Percentiles rank a stretch among this genome's conserved stretches.
phyloP scores from a whole-genome alignment of 2,888 invertebrate genomes.

The Drosophila sordidula region DNA sequence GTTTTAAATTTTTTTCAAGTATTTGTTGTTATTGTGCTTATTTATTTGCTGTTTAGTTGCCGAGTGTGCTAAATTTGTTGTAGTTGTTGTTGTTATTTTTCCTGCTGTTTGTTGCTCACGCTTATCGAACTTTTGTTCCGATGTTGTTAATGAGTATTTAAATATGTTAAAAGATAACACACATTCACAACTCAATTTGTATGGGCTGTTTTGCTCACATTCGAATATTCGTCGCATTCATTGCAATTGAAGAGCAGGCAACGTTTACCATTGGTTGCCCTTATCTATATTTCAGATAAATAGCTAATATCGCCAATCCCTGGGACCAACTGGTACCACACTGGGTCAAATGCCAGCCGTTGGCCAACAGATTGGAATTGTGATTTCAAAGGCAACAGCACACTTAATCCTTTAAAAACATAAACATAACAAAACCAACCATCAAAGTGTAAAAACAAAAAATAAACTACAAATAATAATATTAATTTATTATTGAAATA shows the following conservation, averaged over 20 bases:
- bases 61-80: slow-evolving; percentile 40
- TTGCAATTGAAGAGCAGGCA: slow-evolving; percentile 9
- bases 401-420: no score
- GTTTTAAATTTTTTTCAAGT: slow-evolving; percentile 44
- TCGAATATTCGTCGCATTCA: slow-evolving; percentile 8
- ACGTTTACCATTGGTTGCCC: slow-evolving; percentile 11
- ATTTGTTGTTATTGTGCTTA: slow-evolving; percentile 26
- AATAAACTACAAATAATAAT: no score
- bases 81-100: slow-evolving; percentile 6
- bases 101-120: slow-evolving; percentile 27
- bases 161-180: slow-evolving; percentile 64
- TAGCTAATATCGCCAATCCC: not conserved
- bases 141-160: slow-evolving; percentile 56
- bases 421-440: no score
- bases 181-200: slow-evolving; percentile 16
- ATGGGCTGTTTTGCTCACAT: not conserved
- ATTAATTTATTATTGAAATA: no score
- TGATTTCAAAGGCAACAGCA: no score
- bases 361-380: no score
- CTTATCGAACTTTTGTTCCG: slow-evolving; percentile 66
- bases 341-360: no score
- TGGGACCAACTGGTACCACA: not conserved
- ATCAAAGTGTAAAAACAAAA: no score
- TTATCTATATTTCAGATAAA: slow-evolving; percentile 5
- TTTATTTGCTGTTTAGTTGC: slow-evolving; percentile 54